Base-by-base conservation (phyloP, 2,113 vertebrate genomes). In the Casuarius casuarius region DNA sequence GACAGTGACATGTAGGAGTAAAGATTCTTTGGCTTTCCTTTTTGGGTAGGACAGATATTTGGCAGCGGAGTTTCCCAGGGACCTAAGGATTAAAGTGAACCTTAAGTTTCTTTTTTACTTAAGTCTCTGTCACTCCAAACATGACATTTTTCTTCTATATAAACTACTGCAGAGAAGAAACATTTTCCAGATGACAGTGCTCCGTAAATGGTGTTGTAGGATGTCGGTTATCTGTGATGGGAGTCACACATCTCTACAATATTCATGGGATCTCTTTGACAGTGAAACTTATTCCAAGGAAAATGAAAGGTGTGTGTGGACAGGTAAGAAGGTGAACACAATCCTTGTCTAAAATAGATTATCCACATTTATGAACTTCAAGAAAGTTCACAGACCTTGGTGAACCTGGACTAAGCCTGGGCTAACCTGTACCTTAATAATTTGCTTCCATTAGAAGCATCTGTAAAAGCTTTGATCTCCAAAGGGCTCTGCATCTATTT, bases 31-130 rank as follows among this genome's bases (percentile, higher is more conserved):
- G 96, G 87, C 91, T 96, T 95, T 68, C 75, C 74, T 84, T 67
- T 12, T 72, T 66, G 92, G 70, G 82, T 92, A 95, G 95, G 90
- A 97, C 95, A 96, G 96, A 94, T 94, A 96, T 75, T 97, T 97
- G 97, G 97, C 97, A 96, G 89, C 61, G 76, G 73, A 77, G 31
- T 95, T 94, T 95, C 59, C 42, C 84, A 84, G 70, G 54, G 89
- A 95, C 84, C 51, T 31, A 54, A 92, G 87, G 82, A 94, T 96
- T 96, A 94, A 94, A 94, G 62, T 51, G 91, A 97, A 91, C 77
- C 89, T 78, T 63, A 73, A 86, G 56, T 54, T 91, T 92, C 87
- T 90, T 81, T 91, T 90, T 89, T 77, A 58, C 85, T 95, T 95
- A 92, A 82, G 80, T 78, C 62, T 92, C 70, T 1, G 5, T 96